These are phyloP conservation scores for Bubo bubo DNA, from an alignment of 2,113 vertebrate species.

Conservation along the genomic window DNA sequence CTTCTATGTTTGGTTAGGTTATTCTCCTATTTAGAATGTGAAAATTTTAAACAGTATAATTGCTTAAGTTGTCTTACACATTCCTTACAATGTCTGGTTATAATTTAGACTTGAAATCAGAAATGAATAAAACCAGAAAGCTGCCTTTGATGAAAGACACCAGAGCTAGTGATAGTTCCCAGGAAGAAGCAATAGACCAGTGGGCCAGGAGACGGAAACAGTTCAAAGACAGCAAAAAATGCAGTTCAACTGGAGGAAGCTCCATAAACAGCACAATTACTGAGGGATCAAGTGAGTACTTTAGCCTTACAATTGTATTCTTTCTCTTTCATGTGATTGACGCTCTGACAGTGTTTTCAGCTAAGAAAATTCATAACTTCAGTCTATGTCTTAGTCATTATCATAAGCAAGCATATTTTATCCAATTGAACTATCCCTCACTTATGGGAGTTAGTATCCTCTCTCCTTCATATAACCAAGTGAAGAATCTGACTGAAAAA, in stretches of 20 bases:
- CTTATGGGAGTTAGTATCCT: neutral
- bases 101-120: constrained; percentile 69
- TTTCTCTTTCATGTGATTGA: neutral
- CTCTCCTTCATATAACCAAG: neutral
- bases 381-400: neutral
- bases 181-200: constrained; percentile 79
- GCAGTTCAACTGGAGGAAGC: constrained; percentile 82
- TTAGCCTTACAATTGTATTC: neutral
- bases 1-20: neutral
- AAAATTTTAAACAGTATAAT: neutral
- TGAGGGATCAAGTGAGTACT: constrained; percentile 83
- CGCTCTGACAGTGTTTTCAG: neutral
- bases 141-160: constrained; percentile 70
- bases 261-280: constrained; percentile 86
- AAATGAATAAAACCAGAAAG: constrained; percentile 73
- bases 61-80: neutral
- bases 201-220: constrained; percentile 85
- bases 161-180: constrained; percentile 60
- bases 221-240: constrained; percentile 85
- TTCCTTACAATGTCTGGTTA: constrained; percentile 20
- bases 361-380: neutral
- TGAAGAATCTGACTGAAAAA: neutral
- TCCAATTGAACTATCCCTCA: neutral
- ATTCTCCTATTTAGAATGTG: neutral
- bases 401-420: neutral